phyloP scores from a whole-genome alignment of 2,888 invertebrate species.

The Idaea biselata region DNA sequence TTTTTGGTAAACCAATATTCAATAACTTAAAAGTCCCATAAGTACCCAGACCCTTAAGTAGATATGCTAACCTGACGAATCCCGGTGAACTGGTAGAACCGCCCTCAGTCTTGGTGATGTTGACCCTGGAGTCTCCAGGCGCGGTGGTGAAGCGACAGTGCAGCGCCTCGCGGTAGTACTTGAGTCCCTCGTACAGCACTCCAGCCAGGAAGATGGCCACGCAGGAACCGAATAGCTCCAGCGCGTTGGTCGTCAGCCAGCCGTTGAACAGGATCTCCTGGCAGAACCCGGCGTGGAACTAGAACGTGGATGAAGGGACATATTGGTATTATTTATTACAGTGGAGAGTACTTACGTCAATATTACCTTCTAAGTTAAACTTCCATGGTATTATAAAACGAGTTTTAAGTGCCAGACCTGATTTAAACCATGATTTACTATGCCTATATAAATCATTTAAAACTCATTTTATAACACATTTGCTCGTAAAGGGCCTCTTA shows the following conservation, averaged over 20 bases:
- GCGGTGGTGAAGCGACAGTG: slow-evolving; percentile 52
- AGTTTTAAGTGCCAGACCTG: no score
- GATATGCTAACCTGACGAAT: slow-evolving; percentile 72
- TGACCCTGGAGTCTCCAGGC: slow-evolving; percentile 65
- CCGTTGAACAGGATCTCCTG: slow-evolving; percentile 89
- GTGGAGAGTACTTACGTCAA: no score
- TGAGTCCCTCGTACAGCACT: slow-evolving; percentile 96
- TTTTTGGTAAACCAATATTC: no score
- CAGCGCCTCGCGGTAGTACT: slow-evolving; percentile 85
- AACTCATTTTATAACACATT: no score
- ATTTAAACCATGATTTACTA: no score
- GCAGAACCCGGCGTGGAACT: slow-evolving; percentile 89
- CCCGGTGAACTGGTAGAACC: slow-evolving; percentile 59
- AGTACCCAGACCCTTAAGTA: no score
- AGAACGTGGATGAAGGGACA: slow-evolving; percentile 47
- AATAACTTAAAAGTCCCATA: no score
- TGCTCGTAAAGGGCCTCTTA: no score
- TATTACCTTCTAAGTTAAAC: no score
- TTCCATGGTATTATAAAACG: no score
- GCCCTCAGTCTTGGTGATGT: slow-evolving; percentile 74
- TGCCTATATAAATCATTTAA: no score
- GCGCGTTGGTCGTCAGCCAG: slow-evolving; percentile 87
- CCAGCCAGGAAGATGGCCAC: slow-evolving; percentile 93
- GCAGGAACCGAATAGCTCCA: slow-evolving; percentile 92
- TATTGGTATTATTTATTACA: neutral